Evolutionary conservation across 1,140 invertebrate species (phyloP).

Genomic region (Eumeta japonica): DNA sequence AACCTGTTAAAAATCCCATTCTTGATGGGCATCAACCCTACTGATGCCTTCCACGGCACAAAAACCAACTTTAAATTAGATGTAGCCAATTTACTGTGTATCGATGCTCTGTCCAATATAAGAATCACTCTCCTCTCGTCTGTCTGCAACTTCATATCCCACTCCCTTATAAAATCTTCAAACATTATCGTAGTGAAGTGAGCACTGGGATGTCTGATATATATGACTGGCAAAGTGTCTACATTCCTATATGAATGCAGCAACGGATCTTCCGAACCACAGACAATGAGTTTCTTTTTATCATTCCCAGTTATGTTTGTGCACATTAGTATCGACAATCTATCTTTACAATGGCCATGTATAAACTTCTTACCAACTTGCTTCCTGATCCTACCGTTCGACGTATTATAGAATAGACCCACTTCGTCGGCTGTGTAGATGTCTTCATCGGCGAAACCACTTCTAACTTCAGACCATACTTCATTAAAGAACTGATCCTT

Average conservation of each 20-base stretch:
- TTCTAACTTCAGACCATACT: slow-evolving; percentile 15
- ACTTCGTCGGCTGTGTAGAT: slow-evolving; percentile 21
- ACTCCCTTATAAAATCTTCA: slow-evolving; percentile 21
- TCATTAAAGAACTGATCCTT: slow-evolving; percentile 18
- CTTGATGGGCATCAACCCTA: slow-evolving; percentile 17
- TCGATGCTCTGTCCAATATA: slow-evolving; percentile 16
- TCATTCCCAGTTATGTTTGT: slow-evolving; percentile 15
- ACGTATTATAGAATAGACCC: slow-evolving; percentile 19
- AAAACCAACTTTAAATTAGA: slow-evolving; percentile 20
- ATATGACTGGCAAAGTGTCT: slow-evolving; percentile 16
- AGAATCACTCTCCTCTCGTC: slow-evolving; percentile 13
- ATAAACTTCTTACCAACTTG: slow-evolving; percentile 19
- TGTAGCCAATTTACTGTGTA: slow-evolving; percentile 18
- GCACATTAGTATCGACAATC: slow-evolving; percentile 18
- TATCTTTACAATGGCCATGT: slow-evolving; percentile 16
- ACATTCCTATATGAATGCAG: slow-evolving; percentile 13
- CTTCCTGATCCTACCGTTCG: slow-evolving; percentile 18
- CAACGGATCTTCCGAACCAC: slow-evolving; percentile 18
- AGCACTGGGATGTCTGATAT: slow-evolving; percentile 16
- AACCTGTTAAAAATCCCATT: slow-evolving; percentile 15
- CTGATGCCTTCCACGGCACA: slow-evolving; percentile 19
- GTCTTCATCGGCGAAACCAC: slow-evolving; percentile 16
- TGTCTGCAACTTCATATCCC: slow-evolving; percentile 14
- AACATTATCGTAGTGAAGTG: slow-evolving; percentile 23
- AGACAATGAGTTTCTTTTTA: slow-evolving; percentile 17